Percentiles rank a stretch among this genome's conserved stretches.
These are phyloP conservation scores for Amblyteles armatorius DNA, from an alignment of 2,888 invertebrate species.

Conservation along the genomic window DNA sequence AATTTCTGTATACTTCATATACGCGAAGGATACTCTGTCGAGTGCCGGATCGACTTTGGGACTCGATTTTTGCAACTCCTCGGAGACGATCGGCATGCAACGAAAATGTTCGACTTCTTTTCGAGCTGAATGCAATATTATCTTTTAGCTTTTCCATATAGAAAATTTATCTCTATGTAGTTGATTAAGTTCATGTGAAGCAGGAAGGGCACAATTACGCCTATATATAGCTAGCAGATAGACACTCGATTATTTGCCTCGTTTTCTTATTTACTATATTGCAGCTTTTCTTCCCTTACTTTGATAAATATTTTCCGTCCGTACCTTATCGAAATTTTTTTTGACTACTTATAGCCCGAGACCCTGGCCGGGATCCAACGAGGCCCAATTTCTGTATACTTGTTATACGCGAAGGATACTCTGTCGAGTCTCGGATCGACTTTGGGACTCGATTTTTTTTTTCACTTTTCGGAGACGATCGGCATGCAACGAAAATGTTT, in stretches of 20 bases:
- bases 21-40: constrained; percentile 6
- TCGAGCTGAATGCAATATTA: too few relatives aligned
- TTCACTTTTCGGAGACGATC: background rate
- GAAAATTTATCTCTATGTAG: too few relatives aligned
- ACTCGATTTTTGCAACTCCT: constrained; percentile 1
- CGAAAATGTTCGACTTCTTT: too few relatives aligned
- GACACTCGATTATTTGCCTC: too few relatives aligned
- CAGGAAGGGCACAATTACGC: too few relatives aligned
- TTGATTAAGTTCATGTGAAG: too few relatives aligned
- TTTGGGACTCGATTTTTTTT: constrained; percentile 10
- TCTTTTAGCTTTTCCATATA: too few relatives aligned
- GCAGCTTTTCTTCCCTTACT: background rate
- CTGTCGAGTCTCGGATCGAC: constrained; percentile 5
- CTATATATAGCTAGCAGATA: too few relatives aligned
- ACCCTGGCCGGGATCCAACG: constrained; percentile 28
- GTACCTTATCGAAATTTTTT: too few relatives aligned
- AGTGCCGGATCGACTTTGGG: background rate
- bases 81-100: too few relatives aligned
- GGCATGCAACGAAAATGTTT: too few relatives aligned
- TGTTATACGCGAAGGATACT: constrained; percentile 1
- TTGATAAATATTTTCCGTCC: background rate
- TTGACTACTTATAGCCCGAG: background rate
- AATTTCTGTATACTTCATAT: constrained; percentile 56
- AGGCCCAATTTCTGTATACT: constrained; percentile 54
- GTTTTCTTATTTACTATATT: too few relatives aligned